Base-by-base conservation (phyloP, 2,888 invertebrate genomes). In the Autographa pulchrina region DNA sequence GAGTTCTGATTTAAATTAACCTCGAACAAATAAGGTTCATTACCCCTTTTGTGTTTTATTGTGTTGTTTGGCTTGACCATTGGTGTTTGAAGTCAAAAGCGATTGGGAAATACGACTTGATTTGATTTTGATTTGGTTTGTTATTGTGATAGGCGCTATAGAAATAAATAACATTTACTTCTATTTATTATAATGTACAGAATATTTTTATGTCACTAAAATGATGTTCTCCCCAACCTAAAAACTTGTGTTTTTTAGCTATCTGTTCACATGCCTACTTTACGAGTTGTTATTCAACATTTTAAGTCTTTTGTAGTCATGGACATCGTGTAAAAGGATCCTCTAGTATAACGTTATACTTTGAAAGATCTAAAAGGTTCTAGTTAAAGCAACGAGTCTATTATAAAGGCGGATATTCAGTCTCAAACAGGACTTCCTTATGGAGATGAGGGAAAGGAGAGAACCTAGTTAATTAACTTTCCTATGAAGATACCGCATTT, bases 1-100 rank as follows among this genome's bases (percentile, higher is more conserved):
- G 82, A 77, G 82, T 85, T 83, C 86, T 71, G 73, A 80, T 84
- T 88, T 85, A 81, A 88, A 86, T 85, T 83, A 88, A 85, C 80
- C 68, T 65, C 68, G 20, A 43, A 72, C 62, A 72, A 80, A 74
- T 62, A 79, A 35, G 66, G 73, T 71, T 62, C 62, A 59, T 63
- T 63, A 16, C 32, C 31, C 16, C 16, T 59, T 59, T 58, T 4
- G 58, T 56, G 48, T n/a, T 20, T 56, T 56, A 56, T 56, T 56
- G 54, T 56, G 54, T 56, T 25, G 54, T 56, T 20, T 11, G 54
- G 20, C 14, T 56, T 13, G 54, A 25, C 13, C 54, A n/a, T 16
- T 48, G 11, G 4, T 13, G 54, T 13, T 56, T 56, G 20, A 56
- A 25, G 20, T 25, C 4, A 25, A 20, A 14, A 20, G 25, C 14